phyloP scores from a whole-genome alignment of 2,797 vertebrate genomes.

The Cryptoblepharus egeriae region DNA sequence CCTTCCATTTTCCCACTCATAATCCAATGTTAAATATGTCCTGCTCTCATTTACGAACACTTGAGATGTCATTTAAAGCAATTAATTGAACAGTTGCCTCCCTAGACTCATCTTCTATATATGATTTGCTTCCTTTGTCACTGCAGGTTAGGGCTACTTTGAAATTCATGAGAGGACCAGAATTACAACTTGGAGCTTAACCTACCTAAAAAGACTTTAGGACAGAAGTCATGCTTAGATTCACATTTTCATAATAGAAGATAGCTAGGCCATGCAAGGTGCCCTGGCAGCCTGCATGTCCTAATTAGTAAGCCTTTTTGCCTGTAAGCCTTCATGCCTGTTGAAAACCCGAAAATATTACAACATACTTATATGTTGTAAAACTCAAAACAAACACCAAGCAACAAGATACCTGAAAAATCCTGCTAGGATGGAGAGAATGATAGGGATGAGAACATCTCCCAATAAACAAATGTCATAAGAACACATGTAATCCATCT shows the following conservation, averaged over 20 bases:
- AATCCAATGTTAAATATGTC: conserved; percentile 19
- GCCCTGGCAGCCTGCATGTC: not conserved
- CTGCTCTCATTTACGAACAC: conserved; percentile 22
- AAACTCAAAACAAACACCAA: not conserved
- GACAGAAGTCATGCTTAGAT: not conserved
- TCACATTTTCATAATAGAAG: not conserved
- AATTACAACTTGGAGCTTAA: not conserved
- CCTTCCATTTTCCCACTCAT: conserved; percentile 3
- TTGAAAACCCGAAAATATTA: not conserved
- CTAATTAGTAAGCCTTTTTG: no score
- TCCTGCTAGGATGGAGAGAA: not conserved
- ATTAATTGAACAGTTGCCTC: conserved; percentile 24
- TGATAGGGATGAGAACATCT: not conserved
- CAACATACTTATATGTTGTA: no score
- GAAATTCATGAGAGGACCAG: not conserved
- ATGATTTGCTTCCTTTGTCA: conserved; percentile 4
- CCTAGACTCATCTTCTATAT: conserved; percentile 6
- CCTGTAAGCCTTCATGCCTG: not conserved
- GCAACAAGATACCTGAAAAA: not conserved
- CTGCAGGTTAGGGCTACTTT: not conserved
- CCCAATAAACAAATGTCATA: not conserved
- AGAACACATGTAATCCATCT: no score
- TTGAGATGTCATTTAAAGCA: conserved; percentile 38
- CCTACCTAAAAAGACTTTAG: not conserved
- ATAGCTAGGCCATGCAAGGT: not conserved